phyloP scores from a whole-genome alignment of 2,113 vertebrate genomes.

The Myocastor coypus region DNA sequence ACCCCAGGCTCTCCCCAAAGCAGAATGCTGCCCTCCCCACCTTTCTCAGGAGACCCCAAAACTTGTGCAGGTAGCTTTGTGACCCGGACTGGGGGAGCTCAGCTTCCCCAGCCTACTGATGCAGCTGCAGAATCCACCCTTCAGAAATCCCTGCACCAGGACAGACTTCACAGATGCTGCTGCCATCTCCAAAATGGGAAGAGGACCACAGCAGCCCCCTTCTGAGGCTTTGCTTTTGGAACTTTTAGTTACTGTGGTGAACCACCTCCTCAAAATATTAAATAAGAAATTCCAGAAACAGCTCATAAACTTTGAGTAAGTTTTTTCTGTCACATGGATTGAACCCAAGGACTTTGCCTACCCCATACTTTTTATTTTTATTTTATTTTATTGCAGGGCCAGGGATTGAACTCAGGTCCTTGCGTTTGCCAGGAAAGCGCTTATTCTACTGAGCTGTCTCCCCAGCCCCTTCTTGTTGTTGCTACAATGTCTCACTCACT shows the following conservation, averaged over 20 bases:
- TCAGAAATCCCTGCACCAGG: fast-evolving
- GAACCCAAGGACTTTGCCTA: background rate
- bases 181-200: background rate
- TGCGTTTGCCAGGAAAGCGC: too few species aligned
- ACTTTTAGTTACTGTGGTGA: background rate
- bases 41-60: background rate
- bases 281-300: background rate
- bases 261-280: background rate
- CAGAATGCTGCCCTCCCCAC: fast-evolving
- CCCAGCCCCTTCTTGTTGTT: too few species aligned
- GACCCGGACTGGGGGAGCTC: background rate
- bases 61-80: background rate
- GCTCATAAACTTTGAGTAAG: background rate
- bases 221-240: background rate
- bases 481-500: too few species aligned
- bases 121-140: background rate
- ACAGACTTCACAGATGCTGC: background rate
- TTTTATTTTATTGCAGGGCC: too few species aligned
- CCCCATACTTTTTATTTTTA: background rate
- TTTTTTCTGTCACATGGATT: background rate
- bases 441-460: too few species aligned
- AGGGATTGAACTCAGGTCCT: too few species aligned
- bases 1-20: fast-evolving
- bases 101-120: background rate
- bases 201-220: too few species aligned